phyloP scores from a whole-genome alignment of 2,113 vertebrate species.

The Xiphias gladius region DNA sequence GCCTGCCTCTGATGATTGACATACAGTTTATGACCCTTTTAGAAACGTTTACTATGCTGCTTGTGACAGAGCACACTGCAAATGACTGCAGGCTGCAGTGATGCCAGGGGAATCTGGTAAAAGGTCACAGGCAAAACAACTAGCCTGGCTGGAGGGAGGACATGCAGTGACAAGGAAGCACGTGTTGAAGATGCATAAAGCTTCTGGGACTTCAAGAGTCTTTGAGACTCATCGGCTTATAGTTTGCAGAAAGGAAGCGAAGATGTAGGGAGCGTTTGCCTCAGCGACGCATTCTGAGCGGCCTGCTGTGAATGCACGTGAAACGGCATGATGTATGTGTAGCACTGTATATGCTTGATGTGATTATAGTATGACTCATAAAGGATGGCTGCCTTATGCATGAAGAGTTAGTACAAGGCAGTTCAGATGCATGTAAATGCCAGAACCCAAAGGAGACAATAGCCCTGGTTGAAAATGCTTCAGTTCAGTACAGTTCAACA shows the following conservation, averaged over 20 bases:
- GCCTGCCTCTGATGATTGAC: slow-evolving; percentile 44
- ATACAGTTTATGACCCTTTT: slow-evolving; percentile 68
- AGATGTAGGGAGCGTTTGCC: slow-evolving; percentile 10
- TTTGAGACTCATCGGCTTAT: slow-evolving; percentile 41
- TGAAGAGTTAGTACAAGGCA: slow-evolving; percentile 49
- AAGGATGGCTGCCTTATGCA: slow-evolving; percentile 54
- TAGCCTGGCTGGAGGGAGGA: slow-evolving; percentile 73
- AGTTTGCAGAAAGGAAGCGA: slow-evolving; percentile 42
- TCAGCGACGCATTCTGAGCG: background rate
- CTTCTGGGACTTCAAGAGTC: slow-evolving; percentile 56
- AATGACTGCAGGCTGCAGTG: slow-evolving; percentile 77
- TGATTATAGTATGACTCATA: slow-evolving; percentile 61
- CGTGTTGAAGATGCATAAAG: slow-evolving; percentile 61
- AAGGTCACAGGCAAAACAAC: slow-evolving; percentile 82
- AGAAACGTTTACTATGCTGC: slow-evolving; percentile 78
- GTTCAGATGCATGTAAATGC: slow-evolving; percentile 67
- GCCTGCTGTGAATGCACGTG: slow-evolving; percentile 24
- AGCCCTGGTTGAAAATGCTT: slow-evolving; percentile 36
- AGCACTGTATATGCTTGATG: slow-evolving; percentile 33
- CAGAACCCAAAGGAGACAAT: slow-evolving; percentile 61
- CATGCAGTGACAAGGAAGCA: slow-evolving; percentile 70
- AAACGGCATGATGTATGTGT: slow-evolving; percentile 18
- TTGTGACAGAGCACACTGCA: slow-evolving; percentile 69
- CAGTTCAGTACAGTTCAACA: slow-evolving; percentile 28
- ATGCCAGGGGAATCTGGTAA: slow-evolving; percentile 78